Percentiles rank a stretch among this genome's conserved stretches.
These are phyloP conservation scores for Mystacornis crossleyi DNA, from an alignment of 2,113 vertebrate genomes.

Conservation along the genomic window DNA sequence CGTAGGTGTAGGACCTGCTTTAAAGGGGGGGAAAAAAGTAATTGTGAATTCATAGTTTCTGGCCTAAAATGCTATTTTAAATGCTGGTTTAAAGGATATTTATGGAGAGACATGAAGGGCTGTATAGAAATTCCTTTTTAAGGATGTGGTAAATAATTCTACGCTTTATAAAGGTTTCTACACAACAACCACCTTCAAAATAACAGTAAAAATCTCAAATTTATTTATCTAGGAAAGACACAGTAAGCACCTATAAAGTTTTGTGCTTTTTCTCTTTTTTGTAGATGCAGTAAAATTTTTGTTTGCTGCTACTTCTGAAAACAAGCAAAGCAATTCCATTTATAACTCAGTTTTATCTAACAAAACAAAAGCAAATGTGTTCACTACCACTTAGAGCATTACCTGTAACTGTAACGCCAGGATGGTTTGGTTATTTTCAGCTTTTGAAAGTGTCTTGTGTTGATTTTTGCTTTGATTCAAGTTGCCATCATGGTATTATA, in stretches of 20 bases:
- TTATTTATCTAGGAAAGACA: neutral
- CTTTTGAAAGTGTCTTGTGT: neutral
- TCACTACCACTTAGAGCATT: neutral
- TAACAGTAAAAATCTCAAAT: neutral
- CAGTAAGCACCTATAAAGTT: neutral
- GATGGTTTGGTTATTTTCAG: neutral
- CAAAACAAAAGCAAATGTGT: neutral
- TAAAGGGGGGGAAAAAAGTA: neutral
- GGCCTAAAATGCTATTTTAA: neutral
- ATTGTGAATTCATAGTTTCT: neutral
- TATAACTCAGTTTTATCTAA: neutral
- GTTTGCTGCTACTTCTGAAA: neutral
- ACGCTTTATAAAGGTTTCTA: neutral
- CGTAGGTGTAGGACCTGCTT: slow-evolving; percentile 88
- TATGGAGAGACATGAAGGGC: neutral
- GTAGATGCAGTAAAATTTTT: neutral
- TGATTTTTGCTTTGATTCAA: neutral
- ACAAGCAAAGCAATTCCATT: neutral
- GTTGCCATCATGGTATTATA: neutral
- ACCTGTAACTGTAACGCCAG: neutral
- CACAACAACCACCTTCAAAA: neutral
- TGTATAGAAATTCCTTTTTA: neutral
- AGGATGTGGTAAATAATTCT: neutral
- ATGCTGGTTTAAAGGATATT: neutral
- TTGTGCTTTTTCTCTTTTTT: neutral